A percentile compares a stretch with the other conserved stretches of the same genome.
Conservation (phyloP, 1,140 invertebrate species). For the Grapholita molesta region DNA sequence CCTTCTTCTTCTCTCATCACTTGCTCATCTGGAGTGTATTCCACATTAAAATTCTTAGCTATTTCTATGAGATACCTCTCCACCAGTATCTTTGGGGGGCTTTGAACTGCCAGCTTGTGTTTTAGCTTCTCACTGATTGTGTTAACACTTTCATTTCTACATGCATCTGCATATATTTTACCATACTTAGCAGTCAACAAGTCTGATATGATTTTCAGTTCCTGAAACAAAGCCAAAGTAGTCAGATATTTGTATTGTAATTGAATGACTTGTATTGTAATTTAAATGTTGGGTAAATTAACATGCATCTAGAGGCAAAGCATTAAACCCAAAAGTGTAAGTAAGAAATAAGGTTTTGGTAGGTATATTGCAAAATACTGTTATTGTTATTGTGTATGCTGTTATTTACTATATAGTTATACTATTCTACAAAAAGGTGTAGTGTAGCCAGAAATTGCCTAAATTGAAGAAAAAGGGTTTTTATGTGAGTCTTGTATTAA, state of each 20-base stretch:
- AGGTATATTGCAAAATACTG: no score
- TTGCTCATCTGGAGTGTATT: conserved; percentile 95
- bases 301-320: no score
- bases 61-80: conserved; percentile 98
- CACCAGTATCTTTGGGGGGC: conserved; percentile 96
- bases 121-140: conserved; percentile 95
- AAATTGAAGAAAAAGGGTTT: no score
- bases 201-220: conserved; percentile 95
- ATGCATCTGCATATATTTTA: conserved; percentile 93
- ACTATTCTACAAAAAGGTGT: no score
- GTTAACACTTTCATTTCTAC: conserved; percentile 88
- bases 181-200: conserved; percentile 96
- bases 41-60: conserved; percentile 95
- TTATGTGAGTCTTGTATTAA: no score
- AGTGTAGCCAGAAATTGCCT: no score
- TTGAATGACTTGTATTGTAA: conserved; percentile 7
- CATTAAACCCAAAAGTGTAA: no score
- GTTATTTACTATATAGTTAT: no score
- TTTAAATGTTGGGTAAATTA: not conserved
- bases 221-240: conserved; percentile 64
- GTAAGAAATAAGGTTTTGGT: no score
- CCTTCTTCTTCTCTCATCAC: conserved; percentile 90
- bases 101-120: conserved; percentile 97
- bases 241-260: no score
- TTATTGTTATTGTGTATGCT: no score